Conservation (phyloP, 2,888 invertebrate genomes). For the Dione juno region DNA sequence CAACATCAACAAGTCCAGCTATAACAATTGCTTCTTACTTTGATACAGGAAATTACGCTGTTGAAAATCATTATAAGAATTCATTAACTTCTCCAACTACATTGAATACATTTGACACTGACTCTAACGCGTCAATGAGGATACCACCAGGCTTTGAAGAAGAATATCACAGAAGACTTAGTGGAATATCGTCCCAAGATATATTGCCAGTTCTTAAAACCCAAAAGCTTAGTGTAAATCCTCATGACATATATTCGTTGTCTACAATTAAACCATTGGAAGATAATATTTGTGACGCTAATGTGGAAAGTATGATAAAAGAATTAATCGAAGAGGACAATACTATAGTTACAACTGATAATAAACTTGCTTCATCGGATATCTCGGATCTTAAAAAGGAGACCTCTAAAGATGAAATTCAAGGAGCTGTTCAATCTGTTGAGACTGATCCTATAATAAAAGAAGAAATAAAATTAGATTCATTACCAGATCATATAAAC, state of each 20-base stretch:
- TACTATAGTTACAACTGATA: slow-evolving; percentile 31
- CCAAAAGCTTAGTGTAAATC: slow-evolving; percentile 46
- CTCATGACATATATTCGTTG: slow-evolving; percentile 4
- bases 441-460: slow-evolving; percentile 28
- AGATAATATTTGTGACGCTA: slow-evolving; percentile 25
- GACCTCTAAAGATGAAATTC: slow-evolving; percentile 2
- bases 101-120: slow-evolving; percentile 43
- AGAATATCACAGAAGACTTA: slow-evolving; percentile 57
- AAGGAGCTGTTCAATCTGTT: background rate
- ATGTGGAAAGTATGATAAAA: slow-evolving; percentile 38
- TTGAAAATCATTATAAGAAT: slow-evolving; percentile 70
- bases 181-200: slow-evolving; percentile 46
- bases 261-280: slow-evolving; percentile 5
- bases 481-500: slow-evolving; percentile 62
- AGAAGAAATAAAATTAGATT: slow-evolving; percentile 38
- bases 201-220: slow-evolving; percentile 39
- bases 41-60: slow-evolving; percentile 77
- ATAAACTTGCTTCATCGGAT: slow-evolving; percentile 37
- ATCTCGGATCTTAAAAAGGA: slow-evolving; percentile 29
- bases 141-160: slow-evolving; percentile 75
- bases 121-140: slow-evolving; percentile 48
- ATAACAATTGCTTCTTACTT: slow-evolving; percentile 74
- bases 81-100: slow-evolving; percentile 57
- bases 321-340: slow-evolving; percentile 34
- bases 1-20: slow-evolving; percentile 56